These are phyloP conservation scores for Grammomys dolichurus DNA, from an alignment of 2,113 vertebrate species.

Conservation along the genomic window DNA sequence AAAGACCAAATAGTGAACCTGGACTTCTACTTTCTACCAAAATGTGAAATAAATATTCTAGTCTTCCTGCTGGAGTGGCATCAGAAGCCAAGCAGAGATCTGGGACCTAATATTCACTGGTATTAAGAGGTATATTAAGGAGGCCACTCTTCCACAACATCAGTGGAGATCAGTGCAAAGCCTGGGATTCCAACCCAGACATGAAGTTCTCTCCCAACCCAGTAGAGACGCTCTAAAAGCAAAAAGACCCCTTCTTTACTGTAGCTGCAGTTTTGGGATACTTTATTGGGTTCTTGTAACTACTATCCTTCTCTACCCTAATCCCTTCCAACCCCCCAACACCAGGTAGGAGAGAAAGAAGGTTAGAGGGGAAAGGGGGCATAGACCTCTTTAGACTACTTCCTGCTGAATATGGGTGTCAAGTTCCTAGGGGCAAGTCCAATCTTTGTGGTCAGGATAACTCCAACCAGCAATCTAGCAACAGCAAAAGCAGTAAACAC, in stretches of 20 bases:
- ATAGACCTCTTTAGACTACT: no score
- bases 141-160: neutral
- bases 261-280: neutral
- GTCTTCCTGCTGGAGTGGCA: neutral
- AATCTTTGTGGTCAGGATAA: no score
- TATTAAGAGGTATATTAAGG: neutral
- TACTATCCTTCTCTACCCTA: no score
- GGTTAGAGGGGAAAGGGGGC: no score
- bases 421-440: no score
- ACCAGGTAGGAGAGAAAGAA: no score
- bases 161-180: neutral
- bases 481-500: no score
- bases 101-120: neutral
- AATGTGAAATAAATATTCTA: no score
- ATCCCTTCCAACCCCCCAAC: no score
- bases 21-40: neutral
- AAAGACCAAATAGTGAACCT: neutral
- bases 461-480: no score
- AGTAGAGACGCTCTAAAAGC: neutral
- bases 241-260: neutral
- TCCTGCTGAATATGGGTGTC: no score
- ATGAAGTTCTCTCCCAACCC: neutral
- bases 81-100: neutral
- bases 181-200: neutral
- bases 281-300: no score